These are phyloP conservation scores for Orchesellides sinensis DNA, from an alignment of 2,888 invertebrate species.

Conservation along the genomic window DNA sequence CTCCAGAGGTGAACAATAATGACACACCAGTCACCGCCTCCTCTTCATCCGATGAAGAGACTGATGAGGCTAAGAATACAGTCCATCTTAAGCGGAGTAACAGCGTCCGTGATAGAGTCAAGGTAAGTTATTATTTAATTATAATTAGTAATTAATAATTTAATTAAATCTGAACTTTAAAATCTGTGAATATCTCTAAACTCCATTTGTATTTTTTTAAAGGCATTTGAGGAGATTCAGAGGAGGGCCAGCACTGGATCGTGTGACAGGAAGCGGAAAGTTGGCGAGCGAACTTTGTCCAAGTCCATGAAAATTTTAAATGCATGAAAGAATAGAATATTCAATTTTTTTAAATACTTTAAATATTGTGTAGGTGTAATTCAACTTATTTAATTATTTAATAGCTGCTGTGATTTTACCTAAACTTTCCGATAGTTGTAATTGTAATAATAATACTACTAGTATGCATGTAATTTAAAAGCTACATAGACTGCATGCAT, in stretches of 20 bases:
- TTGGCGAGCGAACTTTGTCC: background rate
- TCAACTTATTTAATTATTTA: too few species aligned
- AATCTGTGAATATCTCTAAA: background rate
- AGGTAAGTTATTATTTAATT: constrained; percentile 25
- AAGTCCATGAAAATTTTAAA: background rate
- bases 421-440: too few species aligned
- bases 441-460: too few species aligned
- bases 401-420: too few species aligned
- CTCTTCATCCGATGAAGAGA: constrained; percentile 45
- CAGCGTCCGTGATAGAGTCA: constrained; percentile 56
- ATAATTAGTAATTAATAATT: background rate
- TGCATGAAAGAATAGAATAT: background rate
- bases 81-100: constrained; percentile 37
- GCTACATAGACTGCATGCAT: too few species aligned
- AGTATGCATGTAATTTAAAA: too few species aligned
- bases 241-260: constrained; percentile 52
- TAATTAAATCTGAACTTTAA: too few species aligned
- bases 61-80: background rate
- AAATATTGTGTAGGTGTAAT: too few species aligned
- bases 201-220: background rate
- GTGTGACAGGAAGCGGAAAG: constrained; percentile 12
- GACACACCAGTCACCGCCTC: constrained; percentile 44
- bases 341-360: too few species aligned
- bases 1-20: constrained; percentile 56
- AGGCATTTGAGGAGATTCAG: constrained; percentile 55